A percentile compares a stretch with the other conserved stretches of the same genome.
Conservation (phyloP, 1,140 invertebrate genomes). For the Ladona fulva region DNA sequence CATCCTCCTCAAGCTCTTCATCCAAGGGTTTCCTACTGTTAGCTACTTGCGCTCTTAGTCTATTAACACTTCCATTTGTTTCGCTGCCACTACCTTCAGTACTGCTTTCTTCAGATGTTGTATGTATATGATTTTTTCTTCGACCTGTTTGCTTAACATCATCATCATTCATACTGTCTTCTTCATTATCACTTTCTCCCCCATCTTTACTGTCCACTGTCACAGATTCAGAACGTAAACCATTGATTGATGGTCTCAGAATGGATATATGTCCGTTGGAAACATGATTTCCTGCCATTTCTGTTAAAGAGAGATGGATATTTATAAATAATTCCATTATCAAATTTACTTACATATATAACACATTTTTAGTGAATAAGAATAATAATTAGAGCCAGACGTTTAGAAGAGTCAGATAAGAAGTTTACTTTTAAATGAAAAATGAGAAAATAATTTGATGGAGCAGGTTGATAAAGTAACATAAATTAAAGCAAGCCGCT, state of each 20-base stretch:
- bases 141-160: neutral
- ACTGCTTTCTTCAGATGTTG: neutral
- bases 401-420: too few species aligned
- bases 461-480: too few species aligned
- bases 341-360: too few species aligned
- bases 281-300: neutral
- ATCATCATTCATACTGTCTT: slow-evolving; percentile 18
- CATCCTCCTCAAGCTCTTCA: slow-evolving; percentile 27
- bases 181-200: slow-evolving; percentile 22
- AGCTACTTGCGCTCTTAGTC: slow-evolving; percentile 27
- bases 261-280: neutral
- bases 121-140: slow-evolving; percentile 16
- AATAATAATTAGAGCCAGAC: too few species aligned
- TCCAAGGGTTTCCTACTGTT: slow-evolving; percentile 29
- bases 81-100: slow-evolving; percentile 20
- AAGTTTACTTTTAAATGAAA: too few species aligned
- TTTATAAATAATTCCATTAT: too few species aligned
- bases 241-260: neutral
- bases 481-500: too few species aligned
- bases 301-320: neutral
- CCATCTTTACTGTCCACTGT: slow-evolving; percentile 26
- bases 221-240: slow-evolving; percentile 26
- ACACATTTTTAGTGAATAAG: too few species aligned
- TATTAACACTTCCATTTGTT: slow-evolving; percentile 24
- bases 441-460: too few species aligned